These are phyloP conservation scores for Platorchestia sp. DNA, from an alignment of 1,140 invertebrate species.

Conservation along the genomic window DNA sequence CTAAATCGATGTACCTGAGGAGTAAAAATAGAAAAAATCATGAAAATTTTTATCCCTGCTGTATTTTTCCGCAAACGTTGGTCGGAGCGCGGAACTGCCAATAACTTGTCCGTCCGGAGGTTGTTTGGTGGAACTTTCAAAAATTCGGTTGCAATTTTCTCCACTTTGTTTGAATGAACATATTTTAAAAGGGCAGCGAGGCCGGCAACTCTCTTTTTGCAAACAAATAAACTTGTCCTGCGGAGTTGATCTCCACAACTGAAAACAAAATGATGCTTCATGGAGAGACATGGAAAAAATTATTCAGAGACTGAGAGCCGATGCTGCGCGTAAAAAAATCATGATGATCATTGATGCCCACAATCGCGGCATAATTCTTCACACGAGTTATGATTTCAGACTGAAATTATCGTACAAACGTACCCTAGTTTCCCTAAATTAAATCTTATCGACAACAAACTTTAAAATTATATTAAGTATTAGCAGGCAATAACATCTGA, in stretches of 20 bases:
- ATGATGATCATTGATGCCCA: too few relatives aligned
- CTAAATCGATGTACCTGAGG: neutral
- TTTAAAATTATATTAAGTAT: too few relatives aligned
- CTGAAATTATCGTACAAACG: neutral
- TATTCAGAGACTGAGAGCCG: neutral
- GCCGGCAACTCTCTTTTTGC: neutral
- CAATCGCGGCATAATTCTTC: too few relatives aligned
- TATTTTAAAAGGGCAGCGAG: neutral
- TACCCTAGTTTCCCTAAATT: neutral
- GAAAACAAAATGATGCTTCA: neutral
- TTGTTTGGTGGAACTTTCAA: neutral
- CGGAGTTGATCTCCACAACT: neutral
- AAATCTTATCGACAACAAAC: too few relatives aligned
- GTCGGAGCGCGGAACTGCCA: too few relatives aligned
- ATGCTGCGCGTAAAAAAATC: neutral
- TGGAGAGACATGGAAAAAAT: neutral
- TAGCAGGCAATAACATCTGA: neutral
- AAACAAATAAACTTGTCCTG: neutral
- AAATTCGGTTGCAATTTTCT: neutral
- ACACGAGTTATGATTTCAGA: too few relatives aligned
- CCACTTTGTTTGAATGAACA: neutral
- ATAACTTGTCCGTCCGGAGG: neutral
- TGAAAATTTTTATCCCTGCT: neutral
- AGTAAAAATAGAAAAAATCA: neutral
- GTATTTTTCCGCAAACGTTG: too few relatives aligned